A percentile compares a stretch with the other conserved stretches of the same genome.
Evolutionary conservation across 2,888 invertebrate genomes (phyloP).

Genomic region (Operophtera brumata): DNA sequence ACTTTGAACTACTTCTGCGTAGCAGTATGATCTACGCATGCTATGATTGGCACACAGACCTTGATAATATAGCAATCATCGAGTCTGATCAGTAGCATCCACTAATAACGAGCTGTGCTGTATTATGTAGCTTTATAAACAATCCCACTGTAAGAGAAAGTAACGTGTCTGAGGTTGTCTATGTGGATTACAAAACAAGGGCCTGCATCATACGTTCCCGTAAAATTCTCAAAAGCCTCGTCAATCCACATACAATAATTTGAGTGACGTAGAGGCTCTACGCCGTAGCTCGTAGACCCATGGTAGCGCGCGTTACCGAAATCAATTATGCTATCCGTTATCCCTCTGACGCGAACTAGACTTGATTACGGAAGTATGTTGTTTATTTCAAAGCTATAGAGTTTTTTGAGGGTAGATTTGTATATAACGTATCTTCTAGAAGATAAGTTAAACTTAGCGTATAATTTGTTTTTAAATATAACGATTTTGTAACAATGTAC

Average conservation of each 20-base stretch:
- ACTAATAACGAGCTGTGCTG: background rate
- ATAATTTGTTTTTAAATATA: no score
- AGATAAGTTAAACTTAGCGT: no score
- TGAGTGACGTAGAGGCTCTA: background rate
- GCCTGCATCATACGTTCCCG: background rate
- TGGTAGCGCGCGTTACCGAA: background rate
- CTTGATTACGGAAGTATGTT: background rate
- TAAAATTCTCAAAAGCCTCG: background rate
- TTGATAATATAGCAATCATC: no score
- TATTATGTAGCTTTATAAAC: background rate
- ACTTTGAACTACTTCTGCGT: no score
- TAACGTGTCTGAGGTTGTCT: background rate
- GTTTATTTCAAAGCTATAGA: background rate
- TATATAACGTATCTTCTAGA: no score
- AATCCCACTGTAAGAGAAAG: background rate
- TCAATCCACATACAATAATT: background rate
- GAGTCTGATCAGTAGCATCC: no score
- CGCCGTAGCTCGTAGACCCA: background rate
- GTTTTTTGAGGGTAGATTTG: no score
- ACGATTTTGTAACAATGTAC: no score
- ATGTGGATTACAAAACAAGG: background rate
- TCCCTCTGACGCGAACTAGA: background rate
- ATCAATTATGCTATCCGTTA: background rate
- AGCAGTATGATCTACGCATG: no score
- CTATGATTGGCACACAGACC: no score